These are phyloP conservation scores for Paratrypauchen microcephalus DNA, from an alignment of 2,797 vertebrate genomes.

Conservation along the genomic window DNA sequence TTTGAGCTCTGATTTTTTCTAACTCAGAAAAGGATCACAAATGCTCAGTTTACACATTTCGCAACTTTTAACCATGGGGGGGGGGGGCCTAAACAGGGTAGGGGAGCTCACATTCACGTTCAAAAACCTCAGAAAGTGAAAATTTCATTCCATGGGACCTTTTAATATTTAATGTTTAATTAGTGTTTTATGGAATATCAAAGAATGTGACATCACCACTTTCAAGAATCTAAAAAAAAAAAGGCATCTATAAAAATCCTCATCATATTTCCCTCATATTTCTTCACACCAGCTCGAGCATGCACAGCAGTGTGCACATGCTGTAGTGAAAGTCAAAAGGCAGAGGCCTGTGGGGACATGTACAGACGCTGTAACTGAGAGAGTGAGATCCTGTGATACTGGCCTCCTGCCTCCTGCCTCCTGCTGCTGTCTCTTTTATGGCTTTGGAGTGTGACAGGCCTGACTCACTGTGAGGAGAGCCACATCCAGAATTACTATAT, in stretches of 20 bases:
- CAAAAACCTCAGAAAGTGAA: no score
- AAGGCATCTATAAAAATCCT: not conserved
- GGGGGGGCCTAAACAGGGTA: no score
- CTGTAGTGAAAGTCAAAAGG: not conserved
- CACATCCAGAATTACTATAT: not conserved
- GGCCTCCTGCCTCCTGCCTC: conserved; percentile 16
- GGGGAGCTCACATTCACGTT: no score
- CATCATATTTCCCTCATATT: not conserved
- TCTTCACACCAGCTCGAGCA: not conserved
- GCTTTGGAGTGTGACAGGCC: conserved; percentile 35
- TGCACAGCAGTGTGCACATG: not conserved
- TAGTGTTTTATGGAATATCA: not conserved
- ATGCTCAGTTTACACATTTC: no score
- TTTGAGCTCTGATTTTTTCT: no score
- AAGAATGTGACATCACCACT: not conserved
- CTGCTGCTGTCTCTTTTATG: conserved; percentile 15
- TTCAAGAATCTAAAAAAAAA: not conserved
- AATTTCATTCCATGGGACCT: no score
- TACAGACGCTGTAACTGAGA: conserved; percentile 16
- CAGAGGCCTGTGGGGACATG: conserved; percentile 11
- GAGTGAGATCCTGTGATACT: conserved; percentile 12
- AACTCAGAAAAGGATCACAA: no score
- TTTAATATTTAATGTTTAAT: not conserved
- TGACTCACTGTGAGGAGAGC: conserved; percentile 29
- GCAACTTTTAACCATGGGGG: no score